Evolutionary conservation across 2,888 invertebrate species (phyloP).

Genomic region (Idaea aversata): DNA sequence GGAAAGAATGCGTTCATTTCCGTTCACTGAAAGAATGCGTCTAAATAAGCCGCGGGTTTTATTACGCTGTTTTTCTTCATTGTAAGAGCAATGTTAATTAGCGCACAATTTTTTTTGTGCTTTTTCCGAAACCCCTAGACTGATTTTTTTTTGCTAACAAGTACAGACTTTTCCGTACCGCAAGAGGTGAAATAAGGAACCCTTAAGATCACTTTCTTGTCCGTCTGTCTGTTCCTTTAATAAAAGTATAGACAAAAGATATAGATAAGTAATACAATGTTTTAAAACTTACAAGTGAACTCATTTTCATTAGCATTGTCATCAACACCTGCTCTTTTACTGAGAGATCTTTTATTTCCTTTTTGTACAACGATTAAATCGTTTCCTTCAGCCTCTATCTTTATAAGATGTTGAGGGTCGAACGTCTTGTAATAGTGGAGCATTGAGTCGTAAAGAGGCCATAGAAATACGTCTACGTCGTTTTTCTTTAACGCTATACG

Average conservation of each 20-base stretch:
- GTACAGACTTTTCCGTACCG: too few relatives aligned
- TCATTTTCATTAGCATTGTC: slow-evolving; percentile 49
- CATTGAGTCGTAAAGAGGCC: slow-evolving; percentile 62
- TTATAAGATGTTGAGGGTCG: slow-evolving; percentile 50
- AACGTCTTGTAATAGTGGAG: slow-evolving; percentile 50
- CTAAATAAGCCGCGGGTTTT: too few relatives aligned
- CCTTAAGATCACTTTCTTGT: neutral
- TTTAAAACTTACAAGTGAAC: slow-evolving; percentile 62
- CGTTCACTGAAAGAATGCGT: too few relatives aligned
- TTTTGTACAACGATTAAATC: slow-evolving; percentile 30
- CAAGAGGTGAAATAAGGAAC: too few relatives aligned
- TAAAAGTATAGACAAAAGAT: neutral
- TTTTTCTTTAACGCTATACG: slow-evolving; percentile 54
- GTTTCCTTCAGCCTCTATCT: slow-evolving; percentile 44
- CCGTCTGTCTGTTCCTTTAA: neutral
- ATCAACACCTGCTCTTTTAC: slow-evolving; percentile 28
- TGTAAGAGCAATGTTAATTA: too few relatives aligned
- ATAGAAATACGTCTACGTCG: slow-evolving; percentile 40
- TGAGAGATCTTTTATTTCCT: slow-evolving; percentile 23
- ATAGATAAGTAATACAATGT: slow-evolving; percentile 8
- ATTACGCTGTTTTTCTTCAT: too few relatives aligned
- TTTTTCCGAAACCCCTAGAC: too few relatives aligned
- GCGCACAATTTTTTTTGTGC: too few relatives aligned
- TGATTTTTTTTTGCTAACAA: too few relatives aligned
- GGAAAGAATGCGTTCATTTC: too few relatives aligned